Evolutionary conservation across 2,113 vertebrate genomes (phyloP).

Genomic region (Istiophorus platypterus): DNA sequence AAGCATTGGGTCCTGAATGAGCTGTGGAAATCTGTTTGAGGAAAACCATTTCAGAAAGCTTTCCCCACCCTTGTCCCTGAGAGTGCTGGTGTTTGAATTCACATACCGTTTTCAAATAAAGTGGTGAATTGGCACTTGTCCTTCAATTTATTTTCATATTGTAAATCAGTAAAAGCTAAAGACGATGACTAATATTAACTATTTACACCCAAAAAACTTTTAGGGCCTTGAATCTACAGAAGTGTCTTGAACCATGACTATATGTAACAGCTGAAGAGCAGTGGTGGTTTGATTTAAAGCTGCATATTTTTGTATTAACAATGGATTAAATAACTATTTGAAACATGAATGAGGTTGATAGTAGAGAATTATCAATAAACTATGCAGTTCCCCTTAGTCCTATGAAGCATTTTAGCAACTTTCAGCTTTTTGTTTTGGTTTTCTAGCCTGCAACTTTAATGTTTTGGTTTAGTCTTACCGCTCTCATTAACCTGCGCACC

Average conservation of each 20-base stretch:
- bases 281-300: background rate
- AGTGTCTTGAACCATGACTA: background rate
- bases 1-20: slow-evolving; percentile 44
- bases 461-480: background rate
- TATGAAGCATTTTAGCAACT: background rate
- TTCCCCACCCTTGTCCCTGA: slow-evolving; percentile 48
- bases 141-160: slow-evolving; percentile 4
- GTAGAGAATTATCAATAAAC: background rate
- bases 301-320: background rate
- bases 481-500: background rate
- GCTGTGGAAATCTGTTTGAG: slow-evolving; percentile 55
- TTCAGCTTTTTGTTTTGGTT: background rate
- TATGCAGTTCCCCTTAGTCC: background rate
- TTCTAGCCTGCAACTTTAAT: background rate
- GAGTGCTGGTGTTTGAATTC: background rate
- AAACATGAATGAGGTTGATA: no score
- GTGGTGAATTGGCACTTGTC: slow-evolving; percentile 9
- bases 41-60: slow-evolving; percentile 65
- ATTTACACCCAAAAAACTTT: background rate
- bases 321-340: background rate
- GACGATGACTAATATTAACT: background rate
- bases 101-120: slow-evolving; percentile 30
- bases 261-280: background rate
- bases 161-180: slow-evolving; percentile 5
- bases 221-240: background rate